A percentile compares a stretch with the other conserved stretches of the same genome.
These are phyloP conservation scores for Lepidocyrtoides sp. DNA, from an alignment of 2,888 invertebrate species.

Conservation along the genomic window DNA sequence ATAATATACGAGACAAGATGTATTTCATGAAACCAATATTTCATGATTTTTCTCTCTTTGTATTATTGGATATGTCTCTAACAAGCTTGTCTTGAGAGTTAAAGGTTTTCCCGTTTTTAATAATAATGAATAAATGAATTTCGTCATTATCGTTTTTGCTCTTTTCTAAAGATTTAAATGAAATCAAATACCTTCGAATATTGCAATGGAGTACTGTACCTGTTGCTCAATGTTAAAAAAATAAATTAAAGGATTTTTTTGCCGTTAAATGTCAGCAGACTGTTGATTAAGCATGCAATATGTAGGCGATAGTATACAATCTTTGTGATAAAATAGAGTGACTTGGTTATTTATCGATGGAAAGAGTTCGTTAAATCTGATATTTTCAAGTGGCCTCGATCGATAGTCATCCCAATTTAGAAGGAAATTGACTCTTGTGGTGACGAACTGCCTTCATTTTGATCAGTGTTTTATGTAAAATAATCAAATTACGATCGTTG, in stretches of 20 bases:
- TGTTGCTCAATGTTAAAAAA: background rate
- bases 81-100: slow-evolving; percentile 25
- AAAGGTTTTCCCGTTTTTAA: slow-evolving; percentile 33
- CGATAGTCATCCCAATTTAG: slow-evolving; percentile 53
- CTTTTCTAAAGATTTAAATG: background rate
- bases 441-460: background rate
- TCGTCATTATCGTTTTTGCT: slow-evolving; percentile 4
- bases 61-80: slow-evolving; percentile 6
- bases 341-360: no score
- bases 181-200: background rate
- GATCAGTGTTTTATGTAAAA: background rate
- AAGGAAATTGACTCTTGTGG: slow-evolving; percentile 29
- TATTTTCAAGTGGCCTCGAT: slow-evolving; percentile 43
- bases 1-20: background rate
- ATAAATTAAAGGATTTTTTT: no score
- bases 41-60: slow-evolving; percentile 37
- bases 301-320: background rate
- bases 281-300: no score
- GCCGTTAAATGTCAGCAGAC: no score
- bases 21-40: slow-evolving; percentile 67
- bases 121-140: slow-evolving; percentile 39
- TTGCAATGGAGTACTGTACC: background rate
- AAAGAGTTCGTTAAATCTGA: slow-evolving; percentile 13
- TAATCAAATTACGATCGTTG: background rate
- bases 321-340: background rate